Percentiles rank a stretch among this genome's conserved stretches.
These are phyloP conservation scores for Periophthalmodon schlosseri DNA, from an alignment of 2,113 vertebrate genomes.

Conservation along the genomic window DNA sequence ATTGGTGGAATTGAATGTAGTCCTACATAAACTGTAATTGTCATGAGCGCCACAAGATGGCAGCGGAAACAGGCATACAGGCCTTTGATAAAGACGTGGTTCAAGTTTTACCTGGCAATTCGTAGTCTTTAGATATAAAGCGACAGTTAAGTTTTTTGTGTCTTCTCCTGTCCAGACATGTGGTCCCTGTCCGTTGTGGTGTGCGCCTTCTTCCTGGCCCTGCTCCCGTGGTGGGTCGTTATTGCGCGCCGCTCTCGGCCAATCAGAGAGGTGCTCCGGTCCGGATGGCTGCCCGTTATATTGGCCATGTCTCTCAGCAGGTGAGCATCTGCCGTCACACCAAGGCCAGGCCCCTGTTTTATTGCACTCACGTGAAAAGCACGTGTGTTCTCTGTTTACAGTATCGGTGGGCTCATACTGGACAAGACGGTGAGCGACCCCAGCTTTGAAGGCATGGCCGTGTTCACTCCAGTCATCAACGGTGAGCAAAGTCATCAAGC, in stretches of 20 bases:
- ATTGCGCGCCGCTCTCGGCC: slow-evolving; percentile 78
- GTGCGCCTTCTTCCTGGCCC: slow-evolving; percentile 78
- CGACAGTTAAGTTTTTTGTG: background rate
- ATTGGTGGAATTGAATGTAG: too few species aligned
- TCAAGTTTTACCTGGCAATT: background rate
- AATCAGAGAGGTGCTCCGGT: slow-evolving; percentile 83
- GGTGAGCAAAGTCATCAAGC: slow-evolving; percentile 73
- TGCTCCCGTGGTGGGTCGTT: slow-evolving; percentile 84
- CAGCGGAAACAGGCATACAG: background rate
- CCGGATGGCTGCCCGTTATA: slow-evolving; percentile 91
- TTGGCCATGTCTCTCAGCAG: slow-evolving; percentile 93
- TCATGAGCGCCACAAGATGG: background rate
- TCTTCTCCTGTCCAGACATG: slow-evolving; percentile 68
- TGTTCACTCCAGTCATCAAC: slow-evolving; percentile 90
- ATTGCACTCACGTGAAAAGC: background rate
- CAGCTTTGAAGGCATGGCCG: slow-evolving; percentile 88
- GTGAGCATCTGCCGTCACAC: slow-evolving; percentile 58
- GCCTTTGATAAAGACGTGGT: background rate
- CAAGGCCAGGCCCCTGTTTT: background rate
- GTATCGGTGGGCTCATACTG: slow-evolving; percentile 90
- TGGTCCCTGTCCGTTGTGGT: slow-evolving; percentile 79
- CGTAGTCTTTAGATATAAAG: background rate
- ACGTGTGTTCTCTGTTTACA: slow-evolving; percentile 53
- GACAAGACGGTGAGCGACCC: slow-evolving; percentile 86
- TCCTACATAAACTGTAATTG: background rate